Evolutionary conservation across 2,797 vertebrate genomes (phyloP).

Genomic region (Chromis chromis): DNA sequence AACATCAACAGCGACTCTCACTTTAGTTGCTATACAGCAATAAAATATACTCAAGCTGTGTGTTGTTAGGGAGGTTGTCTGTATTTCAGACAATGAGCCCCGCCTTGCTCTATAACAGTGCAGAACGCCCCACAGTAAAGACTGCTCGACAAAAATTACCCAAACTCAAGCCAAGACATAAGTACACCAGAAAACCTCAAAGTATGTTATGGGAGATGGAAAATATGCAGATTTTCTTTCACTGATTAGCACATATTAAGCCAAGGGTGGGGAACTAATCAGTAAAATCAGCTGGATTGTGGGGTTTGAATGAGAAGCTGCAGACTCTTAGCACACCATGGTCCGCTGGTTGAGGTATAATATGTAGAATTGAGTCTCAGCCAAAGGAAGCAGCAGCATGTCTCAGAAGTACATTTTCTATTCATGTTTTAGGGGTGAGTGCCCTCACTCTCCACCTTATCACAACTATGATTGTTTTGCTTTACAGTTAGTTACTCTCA

Average conservation of each 20-base stretch:
- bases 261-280: slow-evolving; percentile 24
- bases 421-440: not conserved
- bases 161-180: slow-evolving; percentile 5
- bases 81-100: not conserved
- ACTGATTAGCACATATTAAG: slow-evolving; percentile 50
- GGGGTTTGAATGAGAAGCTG: slow-evolving; percentile 18
- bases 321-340: slow-evolving; percentile 21
- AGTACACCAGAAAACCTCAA: slow-evolving; percentile 13
- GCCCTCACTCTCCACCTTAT: not conserved
- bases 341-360: not conserved
- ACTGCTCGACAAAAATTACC: not conserved
- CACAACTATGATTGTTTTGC: not conserved
- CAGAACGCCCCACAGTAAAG: not conserved
- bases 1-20: no score
- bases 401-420: slow-evolving; percentile 2
- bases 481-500: slow-evolving; percentile 10
- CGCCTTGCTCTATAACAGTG: not conserved
- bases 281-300: slow-evolving; percentile 37
- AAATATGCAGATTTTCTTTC: slow-evolving; percentile 15
- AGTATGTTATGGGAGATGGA: slow-evolving; percentile 13
- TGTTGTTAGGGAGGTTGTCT: not conserved
- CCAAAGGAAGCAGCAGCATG: slow-evolving; percentile 17
- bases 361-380: not conserved
- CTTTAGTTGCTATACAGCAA: no score
- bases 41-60: no score